phyloP scores from a whole-genome alignment of 2,113 vertebrate species.

The Carassius carassius region DNA sequence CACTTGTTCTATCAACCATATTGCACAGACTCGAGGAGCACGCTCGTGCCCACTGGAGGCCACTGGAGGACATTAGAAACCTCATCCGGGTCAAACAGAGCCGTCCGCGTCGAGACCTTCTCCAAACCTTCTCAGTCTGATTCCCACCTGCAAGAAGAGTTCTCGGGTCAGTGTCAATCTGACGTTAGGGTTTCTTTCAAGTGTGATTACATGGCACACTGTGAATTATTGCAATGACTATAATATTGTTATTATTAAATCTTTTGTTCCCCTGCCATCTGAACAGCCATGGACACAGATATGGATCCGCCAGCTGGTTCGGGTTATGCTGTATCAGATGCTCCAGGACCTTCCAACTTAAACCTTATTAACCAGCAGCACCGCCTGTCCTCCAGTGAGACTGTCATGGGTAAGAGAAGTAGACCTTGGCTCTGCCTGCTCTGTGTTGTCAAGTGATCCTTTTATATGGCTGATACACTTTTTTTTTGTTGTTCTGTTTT shows the following conservation, averaged over 20 bases:
- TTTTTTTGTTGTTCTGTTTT: neutral
- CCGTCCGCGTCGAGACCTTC: neutral
- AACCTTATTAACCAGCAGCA: constrained; percentile 9
- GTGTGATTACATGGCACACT: neutral
- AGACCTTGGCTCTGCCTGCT: neutral
- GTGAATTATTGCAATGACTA: neutral
- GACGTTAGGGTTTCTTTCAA: neutral
- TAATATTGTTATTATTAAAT: neutral
- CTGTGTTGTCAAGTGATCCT: neutral
- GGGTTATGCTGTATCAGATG: neutral
- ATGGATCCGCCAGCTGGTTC: neutral
- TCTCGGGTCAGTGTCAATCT: neutral
- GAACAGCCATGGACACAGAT: constrained; percentile 54
- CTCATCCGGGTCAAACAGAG: neutral
- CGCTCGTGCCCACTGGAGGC: neutral
- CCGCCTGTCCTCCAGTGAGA: constrained; percentile 10
- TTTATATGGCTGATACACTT: neutral
- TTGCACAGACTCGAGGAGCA: neutral
- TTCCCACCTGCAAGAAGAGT: neutral
- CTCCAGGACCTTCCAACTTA: neutral
- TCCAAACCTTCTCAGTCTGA: neutral
- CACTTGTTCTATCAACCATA: neutral
- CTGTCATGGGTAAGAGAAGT: constrained; percentile 61
- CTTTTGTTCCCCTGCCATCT: neutral
- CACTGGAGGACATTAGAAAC: neutral